These are phyloP conservation scores for Cyphomyrus discorhynchus DNA, from an alignment of 2,113 vertebrate genomes.

Conservation along the genomic window DNA sequence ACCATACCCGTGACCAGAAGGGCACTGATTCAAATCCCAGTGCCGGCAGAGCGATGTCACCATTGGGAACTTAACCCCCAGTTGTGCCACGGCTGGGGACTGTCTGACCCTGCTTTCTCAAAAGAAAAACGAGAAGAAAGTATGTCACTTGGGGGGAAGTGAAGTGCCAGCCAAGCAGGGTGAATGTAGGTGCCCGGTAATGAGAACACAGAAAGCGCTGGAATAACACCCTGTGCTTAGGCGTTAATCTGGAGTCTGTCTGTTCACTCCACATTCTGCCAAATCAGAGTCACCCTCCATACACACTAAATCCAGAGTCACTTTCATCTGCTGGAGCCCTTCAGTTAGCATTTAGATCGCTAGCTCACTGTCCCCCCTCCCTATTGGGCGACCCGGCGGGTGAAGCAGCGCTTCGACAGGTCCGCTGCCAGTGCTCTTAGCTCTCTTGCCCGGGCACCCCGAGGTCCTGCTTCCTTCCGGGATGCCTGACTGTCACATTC, in stretches of 20 bases:
- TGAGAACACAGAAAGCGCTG: neutral
- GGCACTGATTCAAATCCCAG: neutral
- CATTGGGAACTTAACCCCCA: neutral
- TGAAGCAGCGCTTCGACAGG: neutral
- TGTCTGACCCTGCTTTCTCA: neutral
- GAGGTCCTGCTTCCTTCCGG: neutral
- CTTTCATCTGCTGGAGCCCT: neutral
- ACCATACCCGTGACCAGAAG: neutral
- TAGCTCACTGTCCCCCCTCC: neutral
- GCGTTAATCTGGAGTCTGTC: slow-evolving; percentile 1
- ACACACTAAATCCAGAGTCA: neutral
- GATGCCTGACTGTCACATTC: neutral
- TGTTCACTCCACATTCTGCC: neutral
- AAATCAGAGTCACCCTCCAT: neutral
- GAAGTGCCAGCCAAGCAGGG: neutral
- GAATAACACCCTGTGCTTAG: neutral
- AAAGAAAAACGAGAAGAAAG: neutral
- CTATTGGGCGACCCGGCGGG: neutral
- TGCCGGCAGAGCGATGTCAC: neutral
- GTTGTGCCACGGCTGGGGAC: neutral
- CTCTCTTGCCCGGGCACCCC: neutral
- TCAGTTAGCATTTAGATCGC: neutral
- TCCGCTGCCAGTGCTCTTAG: neutral
- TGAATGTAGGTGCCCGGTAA: neutral
- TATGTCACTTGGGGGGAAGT: neutral